Evolutionary conservation across 2,797 vertebrate genomes (phyloP).

Genomic region (Agapornis canus): DNA sequence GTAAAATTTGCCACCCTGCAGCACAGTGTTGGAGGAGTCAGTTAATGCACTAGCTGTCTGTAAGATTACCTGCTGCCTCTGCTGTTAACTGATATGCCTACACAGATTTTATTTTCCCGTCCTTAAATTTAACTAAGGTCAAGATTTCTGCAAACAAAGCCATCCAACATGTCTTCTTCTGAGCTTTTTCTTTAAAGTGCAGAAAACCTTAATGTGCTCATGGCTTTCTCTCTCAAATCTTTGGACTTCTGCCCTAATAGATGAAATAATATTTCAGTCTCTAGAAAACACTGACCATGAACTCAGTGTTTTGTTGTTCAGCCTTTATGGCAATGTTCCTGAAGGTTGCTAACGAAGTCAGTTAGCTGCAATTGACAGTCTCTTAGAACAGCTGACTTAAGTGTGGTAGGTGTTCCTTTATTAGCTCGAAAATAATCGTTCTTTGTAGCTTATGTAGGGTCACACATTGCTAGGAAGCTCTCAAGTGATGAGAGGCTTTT

Average conservation of each 20-base stretch:
- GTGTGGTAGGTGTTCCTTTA: background rate
- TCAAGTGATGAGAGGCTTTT: background rate
- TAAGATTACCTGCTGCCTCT: background rate
- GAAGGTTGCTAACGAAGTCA: background rate
- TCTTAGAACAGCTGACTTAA: background rate
- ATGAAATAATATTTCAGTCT: background rate
- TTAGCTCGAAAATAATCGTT: background rate
- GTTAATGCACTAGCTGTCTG: background rate
- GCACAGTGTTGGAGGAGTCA: background rate
- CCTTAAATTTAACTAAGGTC: background rate
- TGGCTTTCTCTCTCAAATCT: background rate
- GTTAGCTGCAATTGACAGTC: background rate
- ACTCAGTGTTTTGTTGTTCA: background rate
- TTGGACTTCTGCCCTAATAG: background rate
- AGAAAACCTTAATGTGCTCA: background rate
- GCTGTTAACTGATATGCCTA: background rate
- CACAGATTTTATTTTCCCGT: background rate
- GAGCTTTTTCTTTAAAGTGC: background rate
- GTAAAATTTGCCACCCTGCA: background rate
- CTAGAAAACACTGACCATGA: background rate
- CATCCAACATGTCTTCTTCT: background rate
- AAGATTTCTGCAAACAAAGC: background rate
- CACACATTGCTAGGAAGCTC: background rate
- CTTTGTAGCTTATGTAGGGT: background rate
- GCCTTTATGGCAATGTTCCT: background rate